Evolutionary conservation across 2,888 invertebrate species (phyloP).

Genomic region (Cheilosia impressa): DNA sequence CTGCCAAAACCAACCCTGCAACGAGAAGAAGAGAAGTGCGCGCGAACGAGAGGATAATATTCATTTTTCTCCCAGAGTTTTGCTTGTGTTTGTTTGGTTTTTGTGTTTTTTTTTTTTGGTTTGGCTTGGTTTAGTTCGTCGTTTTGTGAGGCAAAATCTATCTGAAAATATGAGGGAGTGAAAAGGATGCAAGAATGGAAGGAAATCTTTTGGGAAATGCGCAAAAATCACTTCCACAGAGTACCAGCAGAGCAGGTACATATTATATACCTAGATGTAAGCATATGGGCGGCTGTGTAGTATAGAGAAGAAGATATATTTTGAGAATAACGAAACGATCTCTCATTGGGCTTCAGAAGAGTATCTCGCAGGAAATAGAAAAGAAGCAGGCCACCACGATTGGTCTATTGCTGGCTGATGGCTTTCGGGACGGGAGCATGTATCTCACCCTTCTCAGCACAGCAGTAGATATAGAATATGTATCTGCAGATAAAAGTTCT

Average conservation of each 20-base stretch:
- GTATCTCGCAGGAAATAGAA: conserved; percentile 67
- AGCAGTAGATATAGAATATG: background rate
- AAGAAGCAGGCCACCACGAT: conserved; percentile 53
- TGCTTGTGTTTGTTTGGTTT: conserved; percentile 21
- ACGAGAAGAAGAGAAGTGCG: conserved; percentile 49
- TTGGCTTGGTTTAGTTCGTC: background rate
- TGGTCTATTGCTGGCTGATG: conserved; percentile 51
- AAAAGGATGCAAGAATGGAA: conserved; percentile 69
- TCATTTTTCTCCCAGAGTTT: conserved; percentile 8
- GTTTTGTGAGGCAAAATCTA: conserved; percentile 48
- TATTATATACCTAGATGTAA: background rate
- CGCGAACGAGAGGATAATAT: conserved; percentile 48
- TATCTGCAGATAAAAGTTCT: conserved; percentile 37
- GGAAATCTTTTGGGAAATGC: conserved; percentile 74
- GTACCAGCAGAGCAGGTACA: conserved; percentile 3
- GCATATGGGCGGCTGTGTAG: conserved; percentile 46
- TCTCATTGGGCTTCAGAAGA: conserved; percentile 70
- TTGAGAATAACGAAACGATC: conserved; percentile 70
- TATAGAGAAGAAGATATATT: conserved; percentile 44
- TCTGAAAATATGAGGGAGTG: conserved; percentile 71
- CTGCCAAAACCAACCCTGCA: conserved; percentile 76
- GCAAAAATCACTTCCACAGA: conserved; percentile 70
- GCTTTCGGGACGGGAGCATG: conserved; percentile 51
- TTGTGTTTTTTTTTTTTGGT: background rate
- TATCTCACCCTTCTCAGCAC: conserved; percentile 48